These are phyloP conservation scores for Corydoras maculifer DNA, from an alignment of 2,113 vertebrate genomes.

Conservation along the genomic window DNA sequence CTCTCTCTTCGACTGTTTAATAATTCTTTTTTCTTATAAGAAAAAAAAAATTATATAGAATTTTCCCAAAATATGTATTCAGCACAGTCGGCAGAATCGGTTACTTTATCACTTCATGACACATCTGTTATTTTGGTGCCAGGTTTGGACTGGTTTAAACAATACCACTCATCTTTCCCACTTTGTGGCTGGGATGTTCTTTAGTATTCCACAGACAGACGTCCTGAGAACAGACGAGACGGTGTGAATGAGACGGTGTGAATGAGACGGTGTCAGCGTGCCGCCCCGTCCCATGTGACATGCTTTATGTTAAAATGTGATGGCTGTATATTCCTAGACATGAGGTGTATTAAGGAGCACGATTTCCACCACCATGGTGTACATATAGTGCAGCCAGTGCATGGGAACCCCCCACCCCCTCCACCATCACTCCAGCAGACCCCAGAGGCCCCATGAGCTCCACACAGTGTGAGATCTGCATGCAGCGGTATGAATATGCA, in stretches of 20 bases:
- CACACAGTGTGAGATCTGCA: conserved; percentile 42
- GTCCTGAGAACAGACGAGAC: conserved; percentile 19
- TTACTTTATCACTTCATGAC: no score
- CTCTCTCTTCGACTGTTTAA: no score
- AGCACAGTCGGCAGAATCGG: no score
- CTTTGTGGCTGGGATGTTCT: conserved; percentile 34
- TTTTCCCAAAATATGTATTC: no score
- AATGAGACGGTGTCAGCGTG: conserved; percentile 15
- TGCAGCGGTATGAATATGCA: conserved; percentile 53
- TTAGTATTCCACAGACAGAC: background rate
- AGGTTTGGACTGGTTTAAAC: conserved; percentile 10
- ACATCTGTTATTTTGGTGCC: no score
- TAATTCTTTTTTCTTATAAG: no score
- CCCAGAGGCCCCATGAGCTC: conserved; percentile 23
- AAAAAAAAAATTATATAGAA: no score
- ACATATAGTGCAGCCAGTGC: conserved; percentile 1
- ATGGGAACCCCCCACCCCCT: conserved; percentile 9
- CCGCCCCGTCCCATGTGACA: conserved; percentile 17
- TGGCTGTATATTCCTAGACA: conserved; percentile 32
- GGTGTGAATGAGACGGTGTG: conserved; percentile 18
- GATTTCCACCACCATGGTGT: no score
- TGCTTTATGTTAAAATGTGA: conserved; percentile 23
- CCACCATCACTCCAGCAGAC: conserved; percentile 21
- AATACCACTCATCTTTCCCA: conserved; percentile 21
- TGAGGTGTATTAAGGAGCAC: conserved; percentile 27